A percentile compares a stretch with the other conserved stretches of the same genome.
Conservation (phyloP, 2,797 vertebrate species). For the Astyanax mexicanus region DNA sequence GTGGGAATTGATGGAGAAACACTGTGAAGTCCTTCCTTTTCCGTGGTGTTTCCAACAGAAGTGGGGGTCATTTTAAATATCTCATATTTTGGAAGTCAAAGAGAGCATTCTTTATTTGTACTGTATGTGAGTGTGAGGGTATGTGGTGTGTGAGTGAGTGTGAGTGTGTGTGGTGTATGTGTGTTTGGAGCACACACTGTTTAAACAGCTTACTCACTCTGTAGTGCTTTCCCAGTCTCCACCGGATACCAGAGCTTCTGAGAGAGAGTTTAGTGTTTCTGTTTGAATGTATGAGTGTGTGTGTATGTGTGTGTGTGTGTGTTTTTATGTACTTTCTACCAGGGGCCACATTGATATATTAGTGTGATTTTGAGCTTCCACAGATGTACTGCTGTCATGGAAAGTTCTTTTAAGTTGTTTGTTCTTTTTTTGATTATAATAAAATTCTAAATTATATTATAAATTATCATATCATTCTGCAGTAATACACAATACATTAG, state of each 20-base stretch:
- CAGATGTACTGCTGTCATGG: neutral
- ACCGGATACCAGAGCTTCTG: slow-evolving; percentile 56
- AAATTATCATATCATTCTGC: no score
- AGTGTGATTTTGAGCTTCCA: neutral
- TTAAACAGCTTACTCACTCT: slow-evolving; percentile 9
- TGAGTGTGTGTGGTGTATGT: neutral
- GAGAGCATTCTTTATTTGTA: slow-evolving; percentile 8
- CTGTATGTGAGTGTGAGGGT: slow-evolving; percentile 44
- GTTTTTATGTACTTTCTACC: neutral
- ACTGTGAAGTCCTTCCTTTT: neutral
- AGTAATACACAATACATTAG: no score
- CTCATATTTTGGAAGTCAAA: slow-evolving; percentile 1
- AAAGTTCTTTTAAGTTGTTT: no score
- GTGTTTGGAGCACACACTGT: slow-evolving; percentile 19
- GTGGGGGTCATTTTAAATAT: neutral
- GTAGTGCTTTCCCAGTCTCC: slow-evolving; percentile 13
- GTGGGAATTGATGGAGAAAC: neutral
- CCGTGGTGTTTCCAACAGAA: neutral
- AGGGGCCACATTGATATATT: neutral
- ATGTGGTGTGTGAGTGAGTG: slow-evolving; percentile 42
- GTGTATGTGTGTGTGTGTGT: slow-evolving; percentile 36
- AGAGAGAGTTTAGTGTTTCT: neutral
- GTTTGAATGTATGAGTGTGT: slow-evolving; percentile 19
- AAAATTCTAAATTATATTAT: no score
- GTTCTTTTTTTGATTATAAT: no score